These are phyloP conservation scores for Drosophila virilis DNA, from an alignment of 1,140 invertebrate genomes.

Conservation along the genomic window DNA sequence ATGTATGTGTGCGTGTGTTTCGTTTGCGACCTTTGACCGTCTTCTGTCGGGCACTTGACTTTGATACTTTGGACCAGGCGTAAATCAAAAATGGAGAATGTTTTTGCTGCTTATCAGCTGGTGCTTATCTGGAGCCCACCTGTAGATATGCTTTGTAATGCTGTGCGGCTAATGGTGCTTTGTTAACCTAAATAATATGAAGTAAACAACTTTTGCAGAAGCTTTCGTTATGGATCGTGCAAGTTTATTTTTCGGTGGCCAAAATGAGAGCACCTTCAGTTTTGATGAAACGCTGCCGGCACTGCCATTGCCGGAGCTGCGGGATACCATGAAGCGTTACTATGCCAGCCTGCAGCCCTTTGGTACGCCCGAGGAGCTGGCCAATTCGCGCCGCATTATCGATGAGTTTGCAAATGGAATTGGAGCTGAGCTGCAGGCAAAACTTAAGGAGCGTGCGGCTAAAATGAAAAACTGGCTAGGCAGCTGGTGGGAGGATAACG, in stretches of 20 bases:
- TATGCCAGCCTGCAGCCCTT: conserved; percentile 87
- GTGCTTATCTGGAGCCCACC: conserved; percentile 12
- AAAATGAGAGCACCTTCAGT: conserved; percentile 77
- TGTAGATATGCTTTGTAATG: background rate
- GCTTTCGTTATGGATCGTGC: conserved; percentile 65
- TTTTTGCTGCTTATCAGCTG: conserved; percentile 40
- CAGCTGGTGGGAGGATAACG: conserved; percentile 92
- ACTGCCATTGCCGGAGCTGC: conserved; percentile 88
- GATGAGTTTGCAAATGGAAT: conserved; percentile 86
- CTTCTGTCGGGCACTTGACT: conserved; percentile 24
- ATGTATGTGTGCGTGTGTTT: background rate
- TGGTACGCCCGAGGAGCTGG: conserved; percentile 85
- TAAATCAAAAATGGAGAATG: conserved; percentile 23
- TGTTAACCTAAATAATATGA: conserved; percentile 13
- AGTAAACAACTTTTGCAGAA: background rate
- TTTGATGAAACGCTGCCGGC: conserved; percentile 85
- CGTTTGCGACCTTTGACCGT: conserved; percentile 15
- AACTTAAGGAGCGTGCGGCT: conserved; percentile 87
- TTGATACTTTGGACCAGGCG: conserved; percentile 62
- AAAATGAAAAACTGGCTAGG: conserved; percentile 82
- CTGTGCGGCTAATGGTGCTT: background rate
- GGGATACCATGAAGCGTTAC: conserved; percentile 88
- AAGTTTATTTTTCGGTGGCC: conserved; percentile 66
- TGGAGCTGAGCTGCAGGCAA: conserved; percentile 87
- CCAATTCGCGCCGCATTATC: conserved; percentile 85